Evolutionary conservation across 2,113 vertebrate genomes (phyloP).

Genomic region (Lasiurus cinereus): DNA sequence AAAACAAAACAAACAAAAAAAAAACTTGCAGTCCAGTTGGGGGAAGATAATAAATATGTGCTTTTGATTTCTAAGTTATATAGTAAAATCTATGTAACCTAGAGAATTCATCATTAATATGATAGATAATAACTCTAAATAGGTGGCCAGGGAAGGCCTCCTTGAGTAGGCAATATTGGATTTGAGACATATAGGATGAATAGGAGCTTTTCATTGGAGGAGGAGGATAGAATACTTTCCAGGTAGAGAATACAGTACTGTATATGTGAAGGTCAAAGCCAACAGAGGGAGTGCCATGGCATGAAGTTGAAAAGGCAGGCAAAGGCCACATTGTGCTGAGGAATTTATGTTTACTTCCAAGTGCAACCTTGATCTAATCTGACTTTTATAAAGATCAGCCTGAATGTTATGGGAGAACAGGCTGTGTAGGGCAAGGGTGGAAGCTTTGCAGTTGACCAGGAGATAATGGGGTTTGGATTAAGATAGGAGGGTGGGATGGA

Average conservation of each 20-base stretch:
- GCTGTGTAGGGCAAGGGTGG: background rate
- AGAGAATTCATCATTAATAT: background rate
- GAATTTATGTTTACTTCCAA: background rate
- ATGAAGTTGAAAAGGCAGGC: background rate
- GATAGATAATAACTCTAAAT: background rate
- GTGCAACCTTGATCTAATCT: background rate
- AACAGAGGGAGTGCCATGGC: background rate
- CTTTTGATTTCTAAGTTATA: background rate
- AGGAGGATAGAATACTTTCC: background rate
- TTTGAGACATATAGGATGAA: background rate
- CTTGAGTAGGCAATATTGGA: background rate
- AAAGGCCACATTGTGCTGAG: background rate
- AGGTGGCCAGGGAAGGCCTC: background rate
- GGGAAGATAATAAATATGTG: background rate
- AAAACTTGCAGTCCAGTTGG: background rate
- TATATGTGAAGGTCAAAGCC: background rate
- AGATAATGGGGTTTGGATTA: background rate
- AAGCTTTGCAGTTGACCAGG: background rate
- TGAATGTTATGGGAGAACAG: background rate
- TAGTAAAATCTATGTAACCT: background rate
- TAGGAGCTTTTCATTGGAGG: background rate
- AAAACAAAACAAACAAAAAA: too few relatives aligned
- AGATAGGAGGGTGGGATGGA: background rate
- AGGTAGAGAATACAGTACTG: background rate
- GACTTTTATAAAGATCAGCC: background rate